A percentile compares a stretch with the other conserved stretches of the same genome.
Evolutionary conservation across 1,140 invertebrate genomes (phyloP).

Genomic region (Dendrolimus kikuchii): DNA sequence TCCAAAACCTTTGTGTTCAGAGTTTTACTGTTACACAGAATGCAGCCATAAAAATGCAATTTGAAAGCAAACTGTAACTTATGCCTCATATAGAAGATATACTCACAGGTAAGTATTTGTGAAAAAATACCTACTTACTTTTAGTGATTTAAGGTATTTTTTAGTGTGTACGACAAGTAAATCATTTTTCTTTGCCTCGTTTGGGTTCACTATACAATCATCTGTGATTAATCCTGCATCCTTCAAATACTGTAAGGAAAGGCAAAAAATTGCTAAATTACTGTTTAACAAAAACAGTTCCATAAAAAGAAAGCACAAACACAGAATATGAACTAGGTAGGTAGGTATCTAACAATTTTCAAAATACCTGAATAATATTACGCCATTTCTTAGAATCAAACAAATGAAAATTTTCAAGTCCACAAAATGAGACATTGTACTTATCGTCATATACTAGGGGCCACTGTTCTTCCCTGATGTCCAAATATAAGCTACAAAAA

Average conservation of each 20-base stretch:
- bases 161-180: conserved; percentile 81
- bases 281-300: conserved; percentile 10
- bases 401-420: conserved; percentile 88
- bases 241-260: conserved; percentile 73
- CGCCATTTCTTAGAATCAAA: conserved; percentile 92
- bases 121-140: conserved; percentile 58
- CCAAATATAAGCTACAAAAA: conserved; percentile 54
- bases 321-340: too few relatives aligned
- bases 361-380: conserved; percentile 78
- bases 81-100: background rate
- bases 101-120: background rate
- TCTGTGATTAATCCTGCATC: conserved; percentile 69
- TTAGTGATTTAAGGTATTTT: conserved; percentile 80
- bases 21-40: too few relatives aligned
- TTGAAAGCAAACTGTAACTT: too few relatives aligned
- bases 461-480: conserved; percentile 67
- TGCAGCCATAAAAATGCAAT: too few relatives aligned
- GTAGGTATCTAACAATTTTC: too few relatives aligned
- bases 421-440: conserved; percentile 88
- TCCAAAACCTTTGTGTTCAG: too few relatives aligned
- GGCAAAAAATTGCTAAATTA: background rate
- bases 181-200: conserved; percentile 80
- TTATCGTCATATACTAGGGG: conserved; percentile 84
- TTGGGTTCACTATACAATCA: conserved; percentile 75
- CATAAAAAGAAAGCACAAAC: too few relatives aligned